phyloP scores from a whole-genome alignment of 2,113 vertebrate genomes.

The Spermophilus dauricus region DNA sequence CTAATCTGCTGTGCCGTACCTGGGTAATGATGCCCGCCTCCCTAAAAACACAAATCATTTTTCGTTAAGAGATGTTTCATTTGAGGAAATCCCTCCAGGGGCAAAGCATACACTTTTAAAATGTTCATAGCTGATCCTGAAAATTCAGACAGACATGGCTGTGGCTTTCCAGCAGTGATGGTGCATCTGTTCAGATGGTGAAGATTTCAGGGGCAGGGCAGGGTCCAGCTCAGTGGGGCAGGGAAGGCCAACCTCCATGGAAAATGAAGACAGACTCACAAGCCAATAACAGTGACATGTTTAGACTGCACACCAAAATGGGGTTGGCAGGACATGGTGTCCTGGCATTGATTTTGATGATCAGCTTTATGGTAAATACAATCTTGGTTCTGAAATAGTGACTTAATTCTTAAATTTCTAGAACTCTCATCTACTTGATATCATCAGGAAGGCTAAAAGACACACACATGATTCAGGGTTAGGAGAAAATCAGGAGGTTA shows the following conservation, averaged over 20 bases:
- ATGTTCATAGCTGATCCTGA: background rate
- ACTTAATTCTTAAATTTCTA: background rate
- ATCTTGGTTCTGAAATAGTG: background rate
- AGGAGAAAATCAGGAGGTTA: background rate
- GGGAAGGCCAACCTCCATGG: background rate
- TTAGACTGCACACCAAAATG: rapidly evolving
- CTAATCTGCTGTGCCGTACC: background rate
- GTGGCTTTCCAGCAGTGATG: background rate
- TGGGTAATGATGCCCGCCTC: background rate
- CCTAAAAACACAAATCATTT: background rate
- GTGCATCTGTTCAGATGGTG: background rate
- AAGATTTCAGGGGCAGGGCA: background rate
- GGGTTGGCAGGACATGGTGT: background rate
- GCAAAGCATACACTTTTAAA: background rate
- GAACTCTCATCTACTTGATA: background rate
- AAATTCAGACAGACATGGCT: background rate
- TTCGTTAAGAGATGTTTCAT: background rate
- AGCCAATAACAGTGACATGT: background rate
- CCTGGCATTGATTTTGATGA: background rate
- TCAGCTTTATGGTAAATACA: background rate
- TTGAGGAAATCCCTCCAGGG: background rate
- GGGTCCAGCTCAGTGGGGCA: too few species aligned
- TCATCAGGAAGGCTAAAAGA: background rate
- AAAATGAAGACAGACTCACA: background rate
- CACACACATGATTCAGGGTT: background rate